phyloP scores from a whole-genome alignment of 2,888 invertebrate genomes.

The Nipponacmea schrenckii region DNA sequence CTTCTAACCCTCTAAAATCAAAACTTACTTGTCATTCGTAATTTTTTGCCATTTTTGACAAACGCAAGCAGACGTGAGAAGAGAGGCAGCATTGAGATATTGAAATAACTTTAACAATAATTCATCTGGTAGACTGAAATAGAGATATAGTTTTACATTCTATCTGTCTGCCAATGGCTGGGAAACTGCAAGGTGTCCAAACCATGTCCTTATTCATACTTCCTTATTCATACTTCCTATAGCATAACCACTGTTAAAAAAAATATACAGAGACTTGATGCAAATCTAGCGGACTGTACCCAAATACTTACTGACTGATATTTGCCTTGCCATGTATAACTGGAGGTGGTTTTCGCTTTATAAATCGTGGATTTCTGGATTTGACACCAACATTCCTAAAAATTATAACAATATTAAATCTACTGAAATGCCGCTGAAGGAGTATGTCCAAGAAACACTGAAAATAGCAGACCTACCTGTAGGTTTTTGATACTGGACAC shows the following conservation, averaged over 20 bases:
- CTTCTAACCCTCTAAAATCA: no score
- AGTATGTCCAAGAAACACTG: no score
- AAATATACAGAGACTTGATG: no score
- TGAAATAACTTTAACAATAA: constrained; percentile 51
- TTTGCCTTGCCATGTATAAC: constrained; percentile 29
- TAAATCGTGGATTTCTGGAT: background rate
- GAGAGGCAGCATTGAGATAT: constrained; percentile 47
- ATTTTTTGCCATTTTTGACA: constrained; percentile 51
- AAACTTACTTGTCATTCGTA: constrained; percentile 57
- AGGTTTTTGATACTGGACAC: no score
- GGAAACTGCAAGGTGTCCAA: background rate
- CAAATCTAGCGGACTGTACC: no score
- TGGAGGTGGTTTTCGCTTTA: constrained; percentile 11
- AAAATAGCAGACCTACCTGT: no score
- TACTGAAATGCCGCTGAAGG: no score
- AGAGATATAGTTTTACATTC: background rate
- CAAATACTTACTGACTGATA: constrained; percentile 6
- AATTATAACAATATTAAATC: background rate
- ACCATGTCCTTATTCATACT: background rate
- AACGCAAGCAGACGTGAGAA: constrained; percentile 49
- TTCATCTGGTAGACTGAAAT: constrained; percentile 59
- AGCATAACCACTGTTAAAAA: no score
- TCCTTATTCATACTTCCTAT: constrained; percentile 11
- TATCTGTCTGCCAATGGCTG: background rate
- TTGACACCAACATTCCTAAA: background rate